Evolutionary conservation across 2,888 invertebrate genomes (phyloP), one percentile per base, ranked within the genome.

Genomic region (Orchesella flavescens): DNA sequence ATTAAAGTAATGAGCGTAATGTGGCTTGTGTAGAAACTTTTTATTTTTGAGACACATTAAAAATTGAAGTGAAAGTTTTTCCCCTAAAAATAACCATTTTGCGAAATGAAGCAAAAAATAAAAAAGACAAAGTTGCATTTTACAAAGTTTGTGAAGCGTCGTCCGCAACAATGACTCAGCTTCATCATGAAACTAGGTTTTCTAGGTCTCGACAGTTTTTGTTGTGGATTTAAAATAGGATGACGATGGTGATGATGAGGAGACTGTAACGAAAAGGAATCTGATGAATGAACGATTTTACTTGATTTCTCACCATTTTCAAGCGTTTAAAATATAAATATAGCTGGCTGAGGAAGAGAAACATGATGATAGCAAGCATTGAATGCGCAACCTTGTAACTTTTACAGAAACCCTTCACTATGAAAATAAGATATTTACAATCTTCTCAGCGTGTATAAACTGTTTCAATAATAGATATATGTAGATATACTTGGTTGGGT

Each of bases 151-250:
- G 55, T 49, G 17, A 17, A 71, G 15, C 13, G 34, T 63, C 15
- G 1, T 21, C 10, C 2, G 23, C 49, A 71, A 55, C 12, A 59
- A 19, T 59, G 59, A 59, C 59, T 59, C 59, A 59, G 59, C 59
- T 59, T 59, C 19, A 21, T 59, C 17, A 19, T 21, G 17, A 63
- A 55, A 59, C 21, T 43, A 13, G 44, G 73, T 61, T 63, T 74
- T 74, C 49, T 74, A 74, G 44, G 61, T 72, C 59, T 72, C 53
- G 72, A 72, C 34, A 72, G 24, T 59, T 43, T 57, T 49, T n/a
- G n/a, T 49, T 49, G 49, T 15, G 12, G n/a, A n/a, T 12, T 15
- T 49, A n/a, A 49, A n/a, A 49, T 7, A 10, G 49, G 49, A n/a
- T 44, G 7, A 44, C n/a, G n/a, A n/a, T 34, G 34, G 34, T 34